A percentile compares a stretch with the other conserved stretches of the same genome.
Evolutionary conservation across 2,888 invertebrate genomes (phyloP).

Genomic region (Chrysomela aeneicollis): DNA sequence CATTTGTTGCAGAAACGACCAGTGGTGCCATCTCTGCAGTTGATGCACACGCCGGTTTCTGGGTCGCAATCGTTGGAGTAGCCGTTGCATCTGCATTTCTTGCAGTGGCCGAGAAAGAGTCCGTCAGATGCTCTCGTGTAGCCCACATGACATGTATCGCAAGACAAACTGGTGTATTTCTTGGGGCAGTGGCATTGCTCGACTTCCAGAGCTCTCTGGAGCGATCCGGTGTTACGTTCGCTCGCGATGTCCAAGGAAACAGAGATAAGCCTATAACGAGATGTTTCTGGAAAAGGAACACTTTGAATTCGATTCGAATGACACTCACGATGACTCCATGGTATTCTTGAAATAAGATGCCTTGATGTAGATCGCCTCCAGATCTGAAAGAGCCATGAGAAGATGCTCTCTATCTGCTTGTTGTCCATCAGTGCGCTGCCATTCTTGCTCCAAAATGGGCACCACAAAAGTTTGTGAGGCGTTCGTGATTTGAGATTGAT

Average conservation of each 20-base stretch:
- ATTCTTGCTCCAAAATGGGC: slow-evolving; percentile 84
- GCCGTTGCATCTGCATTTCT: slow-evolving; percentile 85
- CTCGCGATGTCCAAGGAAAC: slow-evolving; percentile 88
- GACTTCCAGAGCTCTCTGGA: slow-evolving; percentile 74
- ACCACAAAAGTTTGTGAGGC: slow-evolving; percentile 77
- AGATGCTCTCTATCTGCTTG: slow-evolving; percentile 85
- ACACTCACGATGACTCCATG: slow-evolving; percentile 73
- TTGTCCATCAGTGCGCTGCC: slow-evolving; percentile 88
- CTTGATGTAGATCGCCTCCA: slow-evolving; percentile 87
- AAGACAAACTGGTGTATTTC: slow-evolving; percentile 84
- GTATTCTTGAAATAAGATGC: slow-evolving; percentile 88
- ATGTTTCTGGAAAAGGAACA: no score
- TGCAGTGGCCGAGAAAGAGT: slow-evolving; percentile 86
- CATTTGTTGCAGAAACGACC: slow-evolving; percentile 89
- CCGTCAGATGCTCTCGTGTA: slow-evolving; percentile 81
- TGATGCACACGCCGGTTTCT: slow-evolving; percentile 85
- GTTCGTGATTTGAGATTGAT: slow-evolving; percentile 70
- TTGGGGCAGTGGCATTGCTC: slow-evolving; percentile 86
- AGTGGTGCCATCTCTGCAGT: slow-evolving; percentile 87
- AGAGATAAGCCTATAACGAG: slow-evolving; percentile 60
- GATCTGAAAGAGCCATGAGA: slow-evolving; percentile 89
- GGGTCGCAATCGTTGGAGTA: slow-evolving; percentile 87
- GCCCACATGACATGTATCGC: slow-evolving; percentile 88
- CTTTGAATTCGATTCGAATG: no score
- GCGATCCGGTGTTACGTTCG: slow-evolving; percentile 71